Base-by-base conservation (phyloP, 2,888 invertebrate genomes). In the Hydriomena furcata region DNA sequence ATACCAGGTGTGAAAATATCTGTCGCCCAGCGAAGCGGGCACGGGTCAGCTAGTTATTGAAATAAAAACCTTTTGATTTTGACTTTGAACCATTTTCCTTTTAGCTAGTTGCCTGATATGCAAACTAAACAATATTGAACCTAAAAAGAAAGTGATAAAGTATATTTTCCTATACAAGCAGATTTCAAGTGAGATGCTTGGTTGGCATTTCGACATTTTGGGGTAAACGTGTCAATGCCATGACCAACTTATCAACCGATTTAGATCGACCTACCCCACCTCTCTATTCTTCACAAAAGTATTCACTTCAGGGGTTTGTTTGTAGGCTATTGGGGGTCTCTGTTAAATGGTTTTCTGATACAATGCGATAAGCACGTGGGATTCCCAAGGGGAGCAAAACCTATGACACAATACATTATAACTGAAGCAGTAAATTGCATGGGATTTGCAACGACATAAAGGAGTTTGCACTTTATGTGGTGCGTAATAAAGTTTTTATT, bases 191-290 rank as follows among this genome's bases (percentile, higher is more conserved):
- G 43, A 27, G 7, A 21, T 3, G n/a, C 21, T 12, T 13, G 12
- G 35, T 59, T 65, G 56, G 52, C 61, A 72, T 68, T 73, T 65
- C 60, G 55, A 63, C 63, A 56, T 73, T 80, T 76, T 72, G 73
- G 83, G 80, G 80, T 77, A 79, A 84, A 79, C 65, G 60, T 66
- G 68, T 68, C 71, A 75, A 74, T 78, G 68, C 68, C 66, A 63
- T 70, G 61, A 60, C 54, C 48, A 59, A 65, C 54, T 52, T 52
- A 47, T 52, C 43, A 34, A 51, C 80, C 74, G 71, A 24, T 24
- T n/a, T 68, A 61, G 38, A 27, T 36, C 58, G 76, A 67, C n/a
- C 73, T 64, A 20, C 59, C 48, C 12, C 47, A 24, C 56, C 38
- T 44, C 31, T 11, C 28, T 27, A 7, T 7, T 30, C 17, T 37